A percentile compares a stretch with the other conserved stretches of the same genome.
phyloP scores from a whole-genome alignment of 2,888 invertebrate genomes.

The Nasonovia ribisnigri region DNA sequence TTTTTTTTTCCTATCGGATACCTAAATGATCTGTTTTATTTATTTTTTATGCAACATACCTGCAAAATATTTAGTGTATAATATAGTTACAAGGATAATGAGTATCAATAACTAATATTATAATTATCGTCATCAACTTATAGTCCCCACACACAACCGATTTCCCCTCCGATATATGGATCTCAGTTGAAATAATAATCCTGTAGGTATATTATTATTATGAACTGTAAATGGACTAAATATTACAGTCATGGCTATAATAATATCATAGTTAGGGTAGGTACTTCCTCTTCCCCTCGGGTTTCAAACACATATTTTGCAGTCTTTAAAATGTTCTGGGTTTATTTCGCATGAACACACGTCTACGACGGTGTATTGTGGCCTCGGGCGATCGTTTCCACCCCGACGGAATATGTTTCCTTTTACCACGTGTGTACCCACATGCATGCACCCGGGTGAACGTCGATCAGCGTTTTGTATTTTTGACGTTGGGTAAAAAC shows the following conservation, averaged over 20 bases:
- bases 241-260: background rate
- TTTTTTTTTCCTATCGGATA: background rate
- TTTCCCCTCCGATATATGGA: background rate
- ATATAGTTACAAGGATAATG: background rate
- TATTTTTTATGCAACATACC: background rate
- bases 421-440: background rate
- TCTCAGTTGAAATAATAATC: background rate
- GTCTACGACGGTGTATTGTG: background rate
- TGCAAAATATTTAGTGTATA: background rate
- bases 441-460: background rate
- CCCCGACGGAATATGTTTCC: background rate
- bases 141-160: background rate
- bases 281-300: background rate
- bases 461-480: background rate
- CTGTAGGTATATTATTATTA: background rate
- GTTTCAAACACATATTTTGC: background rate
- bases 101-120: too few relatives aligned
- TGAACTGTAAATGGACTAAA: background rate
- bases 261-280: background rate
- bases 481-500: background rate
- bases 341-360: background rate
- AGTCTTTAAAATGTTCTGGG: background rate
- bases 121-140: background rate
- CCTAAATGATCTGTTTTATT: background rate
- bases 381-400: background rate